A percentile compares a stretch with the other conserved stretches of the same genome.
Evolutionary conservation across 2,113 vertebrate species (phyloP).

Genomic region (Chloroceryle aenea): DNA sequence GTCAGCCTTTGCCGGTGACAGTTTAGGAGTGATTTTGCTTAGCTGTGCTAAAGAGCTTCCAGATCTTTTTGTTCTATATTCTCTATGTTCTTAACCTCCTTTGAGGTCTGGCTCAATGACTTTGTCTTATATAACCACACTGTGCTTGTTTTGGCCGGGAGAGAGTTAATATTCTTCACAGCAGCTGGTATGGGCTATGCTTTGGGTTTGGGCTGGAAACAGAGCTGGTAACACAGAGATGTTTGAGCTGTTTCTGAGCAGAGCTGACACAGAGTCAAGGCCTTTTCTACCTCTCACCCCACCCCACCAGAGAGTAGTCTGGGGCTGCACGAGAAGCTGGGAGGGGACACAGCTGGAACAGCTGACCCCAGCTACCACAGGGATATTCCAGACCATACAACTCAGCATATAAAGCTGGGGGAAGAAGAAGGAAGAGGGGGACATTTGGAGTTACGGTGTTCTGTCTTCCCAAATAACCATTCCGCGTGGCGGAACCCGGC

Average conservation of each 20-base stretch:
- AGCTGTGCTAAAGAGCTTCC: neutral
- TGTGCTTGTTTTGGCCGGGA: neutral
- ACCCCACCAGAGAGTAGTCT: neutral
- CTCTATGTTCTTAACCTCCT: neutral
- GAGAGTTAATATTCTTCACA: neutral
- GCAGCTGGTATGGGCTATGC: neutral
- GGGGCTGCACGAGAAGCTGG: neutral
- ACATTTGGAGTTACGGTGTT: neutral
- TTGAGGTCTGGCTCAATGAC: neutral
- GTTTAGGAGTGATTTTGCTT: neutral
- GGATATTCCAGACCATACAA: neutral
- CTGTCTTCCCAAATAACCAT: neutral
- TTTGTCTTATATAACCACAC: neutral
- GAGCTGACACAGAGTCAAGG: neutral
- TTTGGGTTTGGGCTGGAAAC: neutral
- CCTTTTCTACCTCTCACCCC: neutral
- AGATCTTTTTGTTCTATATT: neutral
- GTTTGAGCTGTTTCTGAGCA: neutral
- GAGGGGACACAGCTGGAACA: neutral
- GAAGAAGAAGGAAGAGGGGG: neutral
- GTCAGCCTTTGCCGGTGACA: neutral
- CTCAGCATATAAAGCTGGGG: neutral
- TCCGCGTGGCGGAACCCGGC: too few relatives aligned
- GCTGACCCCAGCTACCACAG: neutral
- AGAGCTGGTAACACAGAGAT: neutral